Conservation (phyloP, 2,113 vertebrate species). For the Sapajus apella region DNA sequence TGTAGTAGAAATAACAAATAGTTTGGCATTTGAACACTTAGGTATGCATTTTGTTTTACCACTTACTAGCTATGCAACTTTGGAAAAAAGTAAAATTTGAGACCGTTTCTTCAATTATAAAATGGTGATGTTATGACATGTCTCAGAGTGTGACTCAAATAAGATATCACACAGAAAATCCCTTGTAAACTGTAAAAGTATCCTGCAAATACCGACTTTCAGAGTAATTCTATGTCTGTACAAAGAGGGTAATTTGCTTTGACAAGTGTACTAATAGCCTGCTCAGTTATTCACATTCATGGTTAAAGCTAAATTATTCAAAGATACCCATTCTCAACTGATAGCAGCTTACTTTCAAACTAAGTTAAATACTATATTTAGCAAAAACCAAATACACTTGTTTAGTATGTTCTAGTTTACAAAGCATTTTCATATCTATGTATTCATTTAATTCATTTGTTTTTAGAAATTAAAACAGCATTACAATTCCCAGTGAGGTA, state of each 20-base stretch:
- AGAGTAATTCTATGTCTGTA: constrained; percentile 1
- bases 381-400: constrained; percentile 24
- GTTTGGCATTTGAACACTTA: background rate
- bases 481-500: background rate
- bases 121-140: background rate
- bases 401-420: constrained; percentile 28
- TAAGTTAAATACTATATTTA: background rate
- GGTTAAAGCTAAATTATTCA: constrained; percentile 15
- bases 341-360: background rate
- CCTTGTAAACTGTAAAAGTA: background rate
- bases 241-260: background rate
- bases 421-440: constrained; percentile 7
- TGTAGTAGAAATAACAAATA: background rate
- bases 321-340: background rate
- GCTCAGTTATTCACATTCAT: background rate
- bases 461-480: constrained; percentile 27
- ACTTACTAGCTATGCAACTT: background rate
- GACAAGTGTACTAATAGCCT: background rate
- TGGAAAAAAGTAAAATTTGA: constrained; percentile 33
- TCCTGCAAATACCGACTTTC: background rate
- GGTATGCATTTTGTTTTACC: background rate
- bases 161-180: background rate
- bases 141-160: background rate
- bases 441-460: constrained; percentile 45
- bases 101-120: constrained; percentile 4